Base-by-base conservation (phyloP, 2,888 invertebrate genomes). In the Lampropteryx suffumata region DNA sequence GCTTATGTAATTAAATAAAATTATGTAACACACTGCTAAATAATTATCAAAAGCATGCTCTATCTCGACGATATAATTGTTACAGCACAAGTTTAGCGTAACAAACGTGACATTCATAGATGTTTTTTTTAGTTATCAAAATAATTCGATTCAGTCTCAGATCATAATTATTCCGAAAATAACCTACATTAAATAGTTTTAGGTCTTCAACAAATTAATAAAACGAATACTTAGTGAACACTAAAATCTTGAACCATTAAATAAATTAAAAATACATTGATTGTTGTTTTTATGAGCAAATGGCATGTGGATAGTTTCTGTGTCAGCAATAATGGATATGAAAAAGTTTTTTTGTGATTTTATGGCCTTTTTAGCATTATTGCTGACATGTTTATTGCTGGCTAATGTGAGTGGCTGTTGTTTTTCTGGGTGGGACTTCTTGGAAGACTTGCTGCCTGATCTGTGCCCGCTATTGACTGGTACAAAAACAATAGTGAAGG, bases 61-160 rank as follows among this genome's bases (percentile, higher is more conserved):
- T 72, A 73, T 73, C 71, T 26, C 37, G 28, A 36, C 26, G 36
- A 37, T 60, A 35, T 28, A 52, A n/a, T n/a, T n/a, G n/a, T 45
- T 56, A 55, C 58, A 64, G 59, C 64, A 43, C 45, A 35, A 35
- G 39, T 46, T 61, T 50, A 52, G 40, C 11, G 65, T 51, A 67
- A 71, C 50, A 35, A 55, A 85, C 84, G 86, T 85, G 85, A 76
- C 67, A 55, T 61, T 77, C 81, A 83, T 71, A 78, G 63, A 70
- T 64, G 52, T 11, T 12, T 29, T 27, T 40, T 7, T 21, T 33
- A 13, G 30, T 27, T 46, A 42, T 44, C 39, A 26, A 36, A 27
- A 40, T 14, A 40, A 42, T 32, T 48, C 13, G 46, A 30, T 46
- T 47, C 42, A 55, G 49, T 61, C 32, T 28, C 8, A 33, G 17